Conservation (phyloP, 2,113 vertebrate species). For the Malurus elegans region DNA sequence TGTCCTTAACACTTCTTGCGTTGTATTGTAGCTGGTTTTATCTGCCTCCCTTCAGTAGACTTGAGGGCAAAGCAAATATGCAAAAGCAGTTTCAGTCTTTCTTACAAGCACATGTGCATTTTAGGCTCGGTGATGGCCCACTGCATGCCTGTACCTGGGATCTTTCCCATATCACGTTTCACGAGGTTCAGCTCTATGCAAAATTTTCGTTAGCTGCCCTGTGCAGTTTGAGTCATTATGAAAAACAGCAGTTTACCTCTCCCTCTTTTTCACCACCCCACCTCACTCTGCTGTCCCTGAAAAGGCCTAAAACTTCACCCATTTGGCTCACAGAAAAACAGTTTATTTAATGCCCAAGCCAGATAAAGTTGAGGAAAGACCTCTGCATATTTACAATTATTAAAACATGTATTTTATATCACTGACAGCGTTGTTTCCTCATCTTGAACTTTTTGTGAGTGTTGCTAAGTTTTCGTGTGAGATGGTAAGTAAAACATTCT, state of each 20-base stretch:
- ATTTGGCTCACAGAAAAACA: not conserved
- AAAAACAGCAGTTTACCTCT: not conserved
- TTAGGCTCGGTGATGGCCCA: not conserved
- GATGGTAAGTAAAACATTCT: not conserved
- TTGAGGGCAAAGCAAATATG: not conserved
- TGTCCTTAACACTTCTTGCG: not conserved
- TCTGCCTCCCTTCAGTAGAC: not conserved
- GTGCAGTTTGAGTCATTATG: not conserved
- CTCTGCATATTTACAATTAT: not conserved
- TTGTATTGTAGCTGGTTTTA: not conserved
- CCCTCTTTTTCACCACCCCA: fast-evolving
- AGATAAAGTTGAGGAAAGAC: not conserved
- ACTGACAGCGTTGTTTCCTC: not conserved
- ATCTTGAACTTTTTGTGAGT: not conserved
- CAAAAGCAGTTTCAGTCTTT: not conserved
- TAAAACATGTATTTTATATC: not conserved
- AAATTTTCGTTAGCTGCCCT: not conserved
- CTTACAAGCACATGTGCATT: fast-evolving
- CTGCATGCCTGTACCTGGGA: not conserved
- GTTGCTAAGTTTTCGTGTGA: not conserved
- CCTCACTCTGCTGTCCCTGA: not conserved
- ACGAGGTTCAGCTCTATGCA: not conserved
- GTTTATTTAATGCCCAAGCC: not conserved
- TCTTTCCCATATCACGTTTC: not conserved
- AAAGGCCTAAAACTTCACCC: not conserved